A percentile compares a stretch with the other conserved stretches of the same genome.
phyloP scores from a whole-genome alignment of 2,888 invertebrate genomes.

The Coremacera marginata region DNA sequence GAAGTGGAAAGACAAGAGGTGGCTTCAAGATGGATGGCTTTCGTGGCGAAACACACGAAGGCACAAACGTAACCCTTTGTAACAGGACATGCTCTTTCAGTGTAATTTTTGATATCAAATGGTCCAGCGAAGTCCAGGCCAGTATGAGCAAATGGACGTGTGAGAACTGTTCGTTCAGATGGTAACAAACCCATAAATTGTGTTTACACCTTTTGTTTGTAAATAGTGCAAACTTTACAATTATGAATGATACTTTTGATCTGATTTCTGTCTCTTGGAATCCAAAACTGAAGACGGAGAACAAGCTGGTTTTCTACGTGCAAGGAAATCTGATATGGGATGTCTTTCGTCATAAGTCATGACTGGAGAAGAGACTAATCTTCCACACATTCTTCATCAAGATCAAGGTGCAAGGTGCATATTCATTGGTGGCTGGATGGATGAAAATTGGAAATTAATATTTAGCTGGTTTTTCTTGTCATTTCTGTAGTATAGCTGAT shows the following conservation, averaged over 20 bases:
- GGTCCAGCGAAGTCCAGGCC: slow-evolving; percentile 5
- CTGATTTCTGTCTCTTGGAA: slow-evolving; percentile 6
- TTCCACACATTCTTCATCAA: not conserved
- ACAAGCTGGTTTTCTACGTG: not conserved
- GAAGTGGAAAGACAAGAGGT: slow-evolving; percentile 24
- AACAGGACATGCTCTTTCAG: slow-evolving; percentile 25
- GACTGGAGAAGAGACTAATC: not conserved
- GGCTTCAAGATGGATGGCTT: slow-evolving; percentile 36
- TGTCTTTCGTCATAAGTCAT: not conserved
- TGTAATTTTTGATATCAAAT: no score
- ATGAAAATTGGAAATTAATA: no score
- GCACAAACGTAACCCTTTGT: slow-evolving; percentile 35
- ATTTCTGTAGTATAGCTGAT: no score
- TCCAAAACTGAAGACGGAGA: slow-evolving; percentile 8
- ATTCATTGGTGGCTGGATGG: no score
- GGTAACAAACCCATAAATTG: not conserved
- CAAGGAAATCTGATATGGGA: not conserved
- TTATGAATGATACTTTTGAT: slow-evolving; percentile 1
- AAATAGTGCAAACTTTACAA: not conserved
- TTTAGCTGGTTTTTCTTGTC: no score
- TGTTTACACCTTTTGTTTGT: not conserved
- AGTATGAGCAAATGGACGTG: slow-evolving; percentile 26
- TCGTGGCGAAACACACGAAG: slow-evolving; percentile 39
- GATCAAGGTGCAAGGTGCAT: slow-evolving; percentile 5
- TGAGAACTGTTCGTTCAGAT: not conserved